Evolutionary conservation across 92 coral and sea anemone species (phyloP).

Genomic region (Meandrina meandrites): DNA sequence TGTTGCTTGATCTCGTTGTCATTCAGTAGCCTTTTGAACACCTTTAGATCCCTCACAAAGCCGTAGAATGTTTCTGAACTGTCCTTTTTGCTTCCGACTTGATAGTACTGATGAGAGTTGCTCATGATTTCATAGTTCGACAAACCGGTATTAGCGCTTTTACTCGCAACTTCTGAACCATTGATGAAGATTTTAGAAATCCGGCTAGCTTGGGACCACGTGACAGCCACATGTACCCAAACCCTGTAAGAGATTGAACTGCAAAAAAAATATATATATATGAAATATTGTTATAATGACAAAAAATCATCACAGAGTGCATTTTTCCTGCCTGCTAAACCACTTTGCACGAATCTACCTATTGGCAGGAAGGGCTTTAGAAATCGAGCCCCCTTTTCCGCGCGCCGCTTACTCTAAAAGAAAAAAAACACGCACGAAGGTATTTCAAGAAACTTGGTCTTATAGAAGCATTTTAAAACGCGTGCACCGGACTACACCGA

Average conservation of each 20-base stretch:
- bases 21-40: slow-evolving; percentile 21
- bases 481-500: too few species aligned
- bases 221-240: slow-evolving; percentile 9
- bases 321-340: too few species aligned
- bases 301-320: too few species aligned
- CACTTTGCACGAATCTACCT: too few species aligned
- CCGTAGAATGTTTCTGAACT: slow-evolving; percentile 36
- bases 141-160: neutral
- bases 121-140: slow-evolving; percentile 12
- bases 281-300: too few species aligned
- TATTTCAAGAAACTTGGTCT: too few species aligned
- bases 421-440: too few species aligned
- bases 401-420: too few species aligned
- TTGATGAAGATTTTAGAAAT: neutral
- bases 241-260: neutral
- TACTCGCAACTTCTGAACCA: neutral
- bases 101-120: slow-evolving; percentile 32
- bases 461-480: too few species aligned
- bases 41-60: slow-evolving; percentile 44
- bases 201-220: slow-evolving; percentile 15
- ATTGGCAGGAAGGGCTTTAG: too few species aligned
- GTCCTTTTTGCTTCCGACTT: slow-evolving; percentile 43
- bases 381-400: too few species aligned
- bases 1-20: slow-evolving; percentile 10
- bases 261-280: neutral